A percentile compares a stretch with the other conserved stretches of the same genome.
Evolutionary conservation across 2,797 vertebrate genomes (phyloP).

Genomic region (Oreochromis mossambicus): DNA sequence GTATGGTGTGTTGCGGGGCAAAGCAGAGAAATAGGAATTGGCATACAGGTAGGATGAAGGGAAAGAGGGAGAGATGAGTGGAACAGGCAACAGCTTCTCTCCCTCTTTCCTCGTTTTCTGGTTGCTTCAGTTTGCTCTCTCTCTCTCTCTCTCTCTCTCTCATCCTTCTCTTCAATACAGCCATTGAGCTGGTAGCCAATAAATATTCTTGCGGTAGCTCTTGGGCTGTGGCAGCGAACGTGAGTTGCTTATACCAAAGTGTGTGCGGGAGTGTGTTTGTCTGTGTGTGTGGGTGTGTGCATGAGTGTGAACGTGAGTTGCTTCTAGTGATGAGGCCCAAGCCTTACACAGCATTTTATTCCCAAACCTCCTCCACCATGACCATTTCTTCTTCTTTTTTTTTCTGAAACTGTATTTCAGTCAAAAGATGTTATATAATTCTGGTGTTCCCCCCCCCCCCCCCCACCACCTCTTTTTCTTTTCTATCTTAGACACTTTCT

Average conservation of each 20-base stretch:
- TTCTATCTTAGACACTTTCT: conserved; percentile 1
- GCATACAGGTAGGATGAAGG: conserved; percentile 36
- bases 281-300: conserved; percentile 10
- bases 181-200: conserved; percentile 76
- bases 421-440: conserved; percentile 39
- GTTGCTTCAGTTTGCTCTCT: conserved; percentile 9
- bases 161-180: conserved; percentile 69
- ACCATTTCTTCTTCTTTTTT: neutral
- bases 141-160: neutral
- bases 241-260: conserved; percentile 75
- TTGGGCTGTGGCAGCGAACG: conserved; percentile 75
- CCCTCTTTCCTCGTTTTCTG: conserved; percentile 22
- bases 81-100: conserved; percentile 57
- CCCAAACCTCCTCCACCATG: conserved; percentile 1
- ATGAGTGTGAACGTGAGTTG: conserved; percentile 53
- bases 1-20: conserved; percentile 49
- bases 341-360: conserved; percentile 61
- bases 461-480: neutral
- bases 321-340: conserved; percentile 60
- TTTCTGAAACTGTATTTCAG: conserved; percentile 4
- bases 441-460: neutral
- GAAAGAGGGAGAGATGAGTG: conserved; percentile 21
- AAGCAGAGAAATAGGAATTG: conserved; percentile 43
- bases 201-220: conserved; percentile 78
- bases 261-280: conserved; percentile 36